These are phyloP conservation scores for Mirza zaza DNA, from an alignment of 2,113 vertebrate species.

Conservation along the genomic window DNA sequence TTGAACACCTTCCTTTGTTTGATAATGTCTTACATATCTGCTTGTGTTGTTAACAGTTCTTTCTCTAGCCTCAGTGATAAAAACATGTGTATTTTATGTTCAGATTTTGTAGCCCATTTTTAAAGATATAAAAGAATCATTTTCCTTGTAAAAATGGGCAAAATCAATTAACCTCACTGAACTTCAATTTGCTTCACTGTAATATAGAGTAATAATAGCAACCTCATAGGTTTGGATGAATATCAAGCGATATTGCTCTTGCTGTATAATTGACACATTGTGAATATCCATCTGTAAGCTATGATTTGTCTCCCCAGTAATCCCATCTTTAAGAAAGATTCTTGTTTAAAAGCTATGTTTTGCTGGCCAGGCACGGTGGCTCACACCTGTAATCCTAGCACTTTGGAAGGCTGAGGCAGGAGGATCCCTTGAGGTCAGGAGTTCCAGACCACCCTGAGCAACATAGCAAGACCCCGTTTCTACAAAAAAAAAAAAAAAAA, in stretches of 20 bases:
- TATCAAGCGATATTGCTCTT: not conserved
- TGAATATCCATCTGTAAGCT: not conserved
- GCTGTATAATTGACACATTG: not conserved
- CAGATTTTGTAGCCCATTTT: not conserved
- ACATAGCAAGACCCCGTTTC: too few relatives aligned
- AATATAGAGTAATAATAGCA: not conserved
- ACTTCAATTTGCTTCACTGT: slow-evolving; percentile 25
- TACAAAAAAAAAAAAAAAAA: too few relatives aligned
- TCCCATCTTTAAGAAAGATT: not conserved
- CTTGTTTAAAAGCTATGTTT: not conserved
- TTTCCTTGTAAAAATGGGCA: not conserved
- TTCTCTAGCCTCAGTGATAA: not conserved
- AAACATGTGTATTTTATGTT: not conserved
- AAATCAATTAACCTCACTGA: slow-evolving; percentile 31
- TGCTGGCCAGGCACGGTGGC: too few relatives aligned
- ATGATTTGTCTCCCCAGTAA: not conserved
- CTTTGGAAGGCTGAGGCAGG: too few relatives aligned
- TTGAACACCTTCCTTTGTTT: not conserved
- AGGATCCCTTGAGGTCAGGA: too few relatives aligned
- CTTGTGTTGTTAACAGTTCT: not conserved
- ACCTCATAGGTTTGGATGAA: not conserved
- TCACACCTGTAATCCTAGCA: too few relatives aligned
- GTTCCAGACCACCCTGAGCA: too few relatives aligned
- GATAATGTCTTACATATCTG: not conserved
- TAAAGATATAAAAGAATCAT: not conserved